These are phyloP conservation scores for Drosophila azteca DNA, from an alignment of 1,140 invertebrate species.

Conservation along the genomic window DNA sequence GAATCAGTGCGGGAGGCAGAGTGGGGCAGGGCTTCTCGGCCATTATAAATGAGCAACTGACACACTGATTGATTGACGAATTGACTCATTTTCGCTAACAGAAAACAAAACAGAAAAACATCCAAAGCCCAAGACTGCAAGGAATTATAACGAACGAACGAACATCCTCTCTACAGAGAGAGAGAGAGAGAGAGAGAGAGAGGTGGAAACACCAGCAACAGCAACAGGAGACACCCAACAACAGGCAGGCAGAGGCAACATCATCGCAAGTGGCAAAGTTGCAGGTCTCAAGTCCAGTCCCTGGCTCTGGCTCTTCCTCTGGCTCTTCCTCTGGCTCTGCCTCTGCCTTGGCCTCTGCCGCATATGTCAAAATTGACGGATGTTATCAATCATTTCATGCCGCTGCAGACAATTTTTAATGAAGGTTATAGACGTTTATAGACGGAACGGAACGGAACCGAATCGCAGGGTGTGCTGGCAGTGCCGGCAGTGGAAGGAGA, in stretches of 20 bases:
- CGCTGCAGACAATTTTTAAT: slow-evolving; percentile 81
- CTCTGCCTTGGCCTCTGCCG: slow-evolving; percentile 16
- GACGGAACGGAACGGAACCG: slow-evolving; percentile 52
- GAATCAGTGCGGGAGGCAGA: slow-evolving; percentile 7
- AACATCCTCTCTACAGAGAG: slow-evolving; percentile 26
- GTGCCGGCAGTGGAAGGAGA: not conserved
- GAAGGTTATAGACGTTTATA: slow-evolving; percentile 80
- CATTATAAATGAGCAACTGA: slow-evolving; percentile 78
- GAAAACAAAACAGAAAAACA: slow-evolving; percentile 3
- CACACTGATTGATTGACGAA: slow-evolving; percentile 80
- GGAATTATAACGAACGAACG: slow-evolving; percentile 50
- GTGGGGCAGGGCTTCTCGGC: slow-evolving; percentile 33
- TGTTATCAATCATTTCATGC: slow-evolving; percentile 82
- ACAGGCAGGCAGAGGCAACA: slow-evolving; percentile 3
- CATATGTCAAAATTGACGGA: slow-evolving; percentile 82
- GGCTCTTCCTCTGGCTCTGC: not conserved
- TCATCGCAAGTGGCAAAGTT: slow-evolving; percentile 18
- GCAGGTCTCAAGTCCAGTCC: slow-evolving; percentile 49
- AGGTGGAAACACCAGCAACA: no score
- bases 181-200: not conserved
- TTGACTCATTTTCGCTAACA: slow-evolving; percentile 71
- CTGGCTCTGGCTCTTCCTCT: not conserved
- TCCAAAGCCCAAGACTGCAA: slow-evolving; percentile 4
- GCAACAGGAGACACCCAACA: slow-evolving; percentile 4
- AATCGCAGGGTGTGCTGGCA: slow-evolving; percentile 5